Evolutionary conservation across 2,888 invertebrate species (phyloP).

Genomic region (Podabrus alpinus): DNA sequence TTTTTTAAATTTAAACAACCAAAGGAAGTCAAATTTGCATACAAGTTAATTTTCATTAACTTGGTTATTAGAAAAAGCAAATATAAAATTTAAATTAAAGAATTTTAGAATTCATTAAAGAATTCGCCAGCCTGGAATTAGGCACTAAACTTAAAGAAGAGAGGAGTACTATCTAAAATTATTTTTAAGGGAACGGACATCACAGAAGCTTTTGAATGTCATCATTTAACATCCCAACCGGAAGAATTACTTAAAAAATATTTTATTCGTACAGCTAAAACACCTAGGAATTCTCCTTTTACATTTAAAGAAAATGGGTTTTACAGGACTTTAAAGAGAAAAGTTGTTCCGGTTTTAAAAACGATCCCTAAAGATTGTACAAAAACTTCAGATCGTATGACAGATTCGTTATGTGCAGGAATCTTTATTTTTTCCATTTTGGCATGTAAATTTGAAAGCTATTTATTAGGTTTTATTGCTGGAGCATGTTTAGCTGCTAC

Average conservation of each 20-base stretch:
- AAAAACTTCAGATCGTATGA: conserved; percentile 51
- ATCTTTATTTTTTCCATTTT: conserved; percentile 49
- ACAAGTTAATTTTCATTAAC: no score
- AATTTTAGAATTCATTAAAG: no score
- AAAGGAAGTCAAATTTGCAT: no score
- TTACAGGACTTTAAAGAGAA: conserved; percentile 69
- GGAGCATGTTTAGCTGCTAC: conserved; percentile 65
- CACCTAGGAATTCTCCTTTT: conserved; percentile 70
- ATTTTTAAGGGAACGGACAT: conserved; percentile 23
- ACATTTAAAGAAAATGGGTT: conserved; percentile 77
- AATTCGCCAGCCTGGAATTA: no score
- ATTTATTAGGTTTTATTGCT: conserved; percentile 56
- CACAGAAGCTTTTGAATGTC: conserved; percentile 66
- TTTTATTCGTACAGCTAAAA: conserved; percentile 65
- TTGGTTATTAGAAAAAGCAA: no score
- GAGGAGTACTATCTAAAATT: no score
- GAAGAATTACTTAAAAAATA: conserved; percentile 67
- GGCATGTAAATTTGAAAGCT: conserved; percentile 49
- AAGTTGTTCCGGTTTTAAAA: conserved; percentile 60
- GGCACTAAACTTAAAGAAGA: no score
- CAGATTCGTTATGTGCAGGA: conserved; percentile 51
- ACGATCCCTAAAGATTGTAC: conserved; percentile 56
- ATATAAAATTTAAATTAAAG: no score
- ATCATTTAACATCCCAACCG: conserved; percentile 65
- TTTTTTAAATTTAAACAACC: no score